Percentiles rank a stretch among this genome's conserved stretches.
phyloP scores from a whole-genome alignment of 2,888 invertebrate genomes.

The Unio pictorum region DNA sequence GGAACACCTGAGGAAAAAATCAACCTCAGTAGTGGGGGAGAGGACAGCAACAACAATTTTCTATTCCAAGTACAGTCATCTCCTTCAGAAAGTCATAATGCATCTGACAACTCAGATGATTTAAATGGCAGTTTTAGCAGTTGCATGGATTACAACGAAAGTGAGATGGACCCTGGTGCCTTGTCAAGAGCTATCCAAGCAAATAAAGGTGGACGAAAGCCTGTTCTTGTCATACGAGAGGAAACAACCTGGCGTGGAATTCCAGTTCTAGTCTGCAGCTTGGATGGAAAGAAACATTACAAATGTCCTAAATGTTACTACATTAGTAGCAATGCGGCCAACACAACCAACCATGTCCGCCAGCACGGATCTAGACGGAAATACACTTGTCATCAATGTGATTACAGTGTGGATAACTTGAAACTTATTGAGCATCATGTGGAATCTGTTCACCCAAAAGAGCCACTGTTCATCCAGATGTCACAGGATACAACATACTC shows the following conservation, averaged over 20 bases:
- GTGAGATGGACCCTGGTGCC: constrained; percentile 13
- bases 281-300: constrained; percentile 53
- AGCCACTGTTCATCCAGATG: constrained; percentile 32
- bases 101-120: constrained; percentile 22
- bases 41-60: constrained; percentile 33
- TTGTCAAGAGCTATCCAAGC: constrained; percentile 1
- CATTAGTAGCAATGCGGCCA: constrained; percentile 52
- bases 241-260: constrained; percentile 40
- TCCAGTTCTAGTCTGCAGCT: constrained; percentile 48
- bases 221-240: constrained; percentile 37
- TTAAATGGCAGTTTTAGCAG: constrained; percentile 29
- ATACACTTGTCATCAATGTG: constrained; percentile 58
- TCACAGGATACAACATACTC: constrained; percentile 11
- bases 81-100: constrained; percentile 8
- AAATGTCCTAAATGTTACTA: constrained; percentile 73
- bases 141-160: constrained; percentile 25
- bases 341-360: constrained; percentile 49
- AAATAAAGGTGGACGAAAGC: constrained; percentile 66
- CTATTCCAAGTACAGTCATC: neutral
- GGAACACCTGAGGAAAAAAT: constrained; percentile 48
- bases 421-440: constrained; percentile 54
- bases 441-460: constrained; percentile 45
- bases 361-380: constrained; percentile 52
- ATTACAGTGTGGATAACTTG: constrained; percentile 58
- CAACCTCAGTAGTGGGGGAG: constrained; percentile 22